Percentiles rank a stretch among this genome's conserved stretches.
phyloP scores from a whole-genome alignment of 2,888 invertebrate species.

The Drosophila mulleri region DNA sequence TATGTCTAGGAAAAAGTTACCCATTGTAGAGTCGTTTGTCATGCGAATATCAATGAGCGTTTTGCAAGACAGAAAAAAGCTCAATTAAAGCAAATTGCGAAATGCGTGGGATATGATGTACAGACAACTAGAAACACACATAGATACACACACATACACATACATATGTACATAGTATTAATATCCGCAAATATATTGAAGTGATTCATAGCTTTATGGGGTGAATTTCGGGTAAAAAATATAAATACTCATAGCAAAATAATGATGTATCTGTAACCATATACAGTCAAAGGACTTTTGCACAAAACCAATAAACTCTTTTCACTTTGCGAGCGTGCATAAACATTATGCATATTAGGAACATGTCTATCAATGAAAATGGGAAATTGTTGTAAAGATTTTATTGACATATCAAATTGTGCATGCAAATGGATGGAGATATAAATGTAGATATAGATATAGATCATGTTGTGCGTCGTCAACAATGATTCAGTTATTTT shows the following conservation, averaged over 20 bases:
- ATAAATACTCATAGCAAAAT: conserved; percentile 4
- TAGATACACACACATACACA: background rate
- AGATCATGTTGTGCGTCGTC: no score
- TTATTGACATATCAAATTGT: background rate
- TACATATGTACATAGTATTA: background rate
- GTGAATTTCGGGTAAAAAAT: background rate
- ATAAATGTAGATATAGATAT: background rate
- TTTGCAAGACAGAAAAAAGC: conserved; percentile 26
- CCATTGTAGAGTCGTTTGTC: conserved; percentile 9
- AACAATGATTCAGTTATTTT: background rate
- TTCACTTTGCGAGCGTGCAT: background rate
- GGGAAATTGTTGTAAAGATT: background rate
- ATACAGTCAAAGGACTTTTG: background rate
- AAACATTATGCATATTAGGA: background rate
- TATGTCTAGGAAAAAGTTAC: conserved; percentile 58
- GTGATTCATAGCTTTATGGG: background rate
- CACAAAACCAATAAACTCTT: background rate
- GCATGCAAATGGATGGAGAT: no score
- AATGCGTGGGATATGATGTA: conserved; percentile 14
- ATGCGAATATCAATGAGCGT: conserved; percentile 18
- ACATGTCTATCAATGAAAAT: no score
- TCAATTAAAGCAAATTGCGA: conserved; percentile 34
- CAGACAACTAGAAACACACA: background rate
- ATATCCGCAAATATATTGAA: background rate
- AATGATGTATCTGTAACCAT: background rate